Percentiles rank a stretch among this genome's conserved stretches.
phyloP scores from a whole-genome alignment of 2,888 invertebrate genomes.

The Aquatica leii region DNA sequence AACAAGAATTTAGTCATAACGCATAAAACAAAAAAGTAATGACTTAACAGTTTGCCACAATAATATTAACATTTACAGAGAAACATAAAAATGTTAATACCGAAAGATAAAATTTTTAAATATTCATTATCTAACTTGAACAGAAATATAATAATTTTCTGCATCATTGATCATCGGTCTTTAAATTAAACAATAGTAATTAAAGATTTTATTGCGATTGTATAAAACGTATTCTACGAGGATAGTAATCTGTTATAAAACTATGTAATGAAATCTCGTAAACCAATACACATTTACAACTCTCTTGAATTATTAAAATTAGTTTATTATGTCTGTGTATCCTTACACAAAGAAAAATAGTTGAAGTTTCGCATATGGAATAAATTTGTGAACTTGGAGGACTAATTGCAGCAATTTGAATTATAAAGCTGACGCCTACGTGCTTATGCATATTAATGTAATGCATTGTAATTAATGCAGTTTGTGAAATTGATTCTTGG shows the following conservation, averaged over 20 bases:
- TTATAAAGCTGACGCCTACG: constrained; percentile 35
- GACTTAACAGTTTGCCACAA: no score
- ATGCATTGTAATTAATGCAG: constrained; percentile 34
- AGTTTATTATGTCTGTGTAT: constrained; percentile 20
- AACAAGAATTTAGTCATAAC: no score
- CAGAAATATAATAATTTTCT: constrained; percentile 3
- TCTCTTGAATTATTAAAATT: constrained; percentile 18
- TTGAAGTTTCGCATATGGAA: constrained; percentile 22
- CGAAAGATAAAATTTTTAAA: background rate
- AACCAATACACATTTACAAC: constrained; percentile 15
- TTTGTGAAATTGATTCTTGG: constrained; percentile 35
- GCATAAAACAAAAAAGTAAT: no score
- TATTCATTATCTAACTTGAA: background rate
- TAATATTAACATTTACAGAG: no score
- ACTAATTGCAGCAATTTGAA: constrained; percentile 33
- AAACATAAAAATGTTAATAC: no score
- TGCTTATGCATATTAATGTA: constrained; percentile 35
- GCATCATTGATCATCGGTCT: background rate
- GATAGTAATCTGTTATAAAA: constrained; percentile 7
- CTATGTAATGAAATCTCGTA: constrained; percentile 10
- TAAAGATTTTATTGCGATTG: constrained; percentile 1
- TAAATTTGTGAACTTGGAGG: constrained; percentile 30
- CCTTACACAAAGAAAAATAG: constrained; percentile 16
- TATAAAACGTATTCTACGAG: background rate
- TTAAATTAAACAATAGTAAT: background rate